These are phyloP conservation scores for Euura lappo DNA, from an alignment of 1,140 invertebrate species.

Conservation along the genomic window DNA sequence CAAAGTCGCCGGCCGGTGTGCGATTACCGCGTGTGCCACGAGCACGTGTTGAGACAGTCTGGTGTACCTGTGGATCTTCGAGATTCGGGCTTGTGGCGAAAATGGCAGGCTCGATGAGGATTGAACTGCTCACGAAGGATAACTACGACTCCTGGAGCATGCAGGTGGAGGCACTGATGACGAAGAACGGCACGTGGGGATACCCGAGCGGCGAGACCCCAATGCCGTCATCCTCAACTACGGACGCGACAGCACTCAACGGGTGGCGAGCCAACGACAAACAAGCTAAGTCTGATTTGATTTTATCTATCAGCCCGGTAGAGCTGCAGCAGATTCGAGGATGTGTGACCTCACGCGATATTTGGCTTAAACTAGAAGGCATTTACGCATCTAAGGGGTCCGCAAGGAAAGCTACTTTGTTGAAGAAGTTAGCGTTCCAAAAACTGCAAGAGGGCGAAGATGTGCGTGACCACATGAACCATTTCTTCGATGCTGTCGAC, in stretches of 20 bases:
- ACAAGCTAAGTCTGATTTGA: slow-evolving; percentile 15
- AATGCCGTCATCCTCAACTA: slow-evolving; percentile 4
- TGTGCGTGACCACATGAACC: slow-evolving; percentile 31
- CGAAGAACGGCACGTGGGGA: slow-evolving; percentile 12
- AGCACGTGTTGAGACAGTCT: too few species aligned
- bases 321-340: neutral
- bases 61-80: too few species aligned
- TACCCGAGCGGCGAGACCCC: slow-evolving; percentile 11
- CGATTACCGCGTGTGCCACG: too few species aligned
- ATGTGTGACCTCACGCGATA: slow-evolving; percentile 24
- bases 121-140: slow-evolving; percentile 3
- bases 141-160: slow-evolving; percentile 17
- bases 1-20: too few species aligned
- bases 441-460: slow-evolving; percentile 35
- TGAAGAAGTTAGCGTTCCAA: slow-evolving; percentile 31
- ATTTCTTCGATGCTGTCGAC: slow-evolving; percentile 37
- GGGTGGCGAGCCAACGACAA: slow-evolving; percentile 16
- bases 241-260: neutral
- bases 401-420: slow-evolving; percentile 30
- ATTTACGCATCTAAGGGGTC: slow-evolving; percentile 30
- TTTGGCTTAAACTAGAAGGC: slow-evolving; percentile 24
- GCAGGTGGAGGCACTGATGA: slow-evolving; percentile 11
- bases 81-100: too few species aligned
- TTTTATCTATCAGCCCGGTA: slow-evolving; percentile 12
- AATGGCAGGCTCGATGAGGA: too few species aligned